Conservation (phyloP, 2,797 vertebrate species). For the Sebastes cheni region DNA sequence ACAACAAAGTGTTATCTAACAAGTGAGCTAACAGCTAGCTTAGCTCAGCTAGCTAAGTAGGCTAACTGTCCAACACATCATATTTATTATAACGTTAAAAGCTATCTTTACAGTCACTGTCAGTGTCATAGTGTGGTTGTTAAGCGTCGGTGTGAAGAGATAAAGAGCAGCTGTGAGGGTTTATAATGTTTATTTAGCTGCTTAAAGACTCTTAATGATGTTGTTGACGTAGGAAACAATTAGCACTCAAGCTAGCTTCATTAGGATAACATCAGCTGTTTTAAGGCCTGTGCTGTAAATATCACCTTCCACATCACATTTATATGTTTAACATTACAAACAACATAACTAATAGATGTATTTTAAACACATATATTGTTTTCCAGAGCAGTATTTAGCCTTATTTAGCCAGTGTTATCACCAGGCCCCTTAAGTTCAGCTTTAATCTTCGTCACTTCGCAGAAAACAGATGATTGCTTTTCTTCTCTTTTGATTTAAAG, state of each 20-base stretch:
- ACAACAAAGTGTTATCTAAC: constrained; percentile 14
- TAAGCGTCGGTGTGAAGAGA: fast-evolving
- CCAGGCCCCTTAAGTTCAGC: constrained; percentile 36
- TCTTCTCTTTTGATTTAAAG: not conserved
- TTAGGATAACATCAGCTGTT: constrained; percentile 40
- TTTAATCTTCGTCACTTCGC: constrained; percentile 39
- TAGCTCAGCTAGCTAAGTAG: not conserved
- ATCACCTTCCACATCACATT: no score
- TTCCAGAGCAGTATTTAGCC: not conserved
- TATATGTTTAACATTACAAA: fast-evolving
- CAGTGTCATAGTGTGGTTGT: fast-evolving
- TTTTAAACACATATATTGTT: not conserved
- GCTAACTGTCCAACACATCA: not conserved
- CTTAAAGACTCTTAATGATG: not conserved
- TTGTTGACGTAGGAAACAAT: constrained; percentile 73
- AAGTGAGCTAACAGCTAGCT: constrained; percentile 9
- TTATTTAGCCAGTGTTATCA: no score
- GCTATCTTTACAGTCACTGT: not conserved
- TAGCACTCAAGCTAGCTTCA: constrained; percentile 51
- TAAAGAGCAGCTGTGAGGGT: fast-evolving
- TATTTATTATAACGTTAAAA: not conserved
- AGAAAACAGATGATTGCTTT: not conserved
- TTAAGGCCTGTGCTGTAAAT: not conserved
- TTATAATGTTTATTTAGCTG: not conserved
- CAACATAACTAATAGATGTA: fast-evolving